Evolutionary conservation across 2,888 invertebrate genomes (phyloP), one percentile per base, ranked within the genome.

Genomic region (Petrolisthes manimaculis): DNA sequence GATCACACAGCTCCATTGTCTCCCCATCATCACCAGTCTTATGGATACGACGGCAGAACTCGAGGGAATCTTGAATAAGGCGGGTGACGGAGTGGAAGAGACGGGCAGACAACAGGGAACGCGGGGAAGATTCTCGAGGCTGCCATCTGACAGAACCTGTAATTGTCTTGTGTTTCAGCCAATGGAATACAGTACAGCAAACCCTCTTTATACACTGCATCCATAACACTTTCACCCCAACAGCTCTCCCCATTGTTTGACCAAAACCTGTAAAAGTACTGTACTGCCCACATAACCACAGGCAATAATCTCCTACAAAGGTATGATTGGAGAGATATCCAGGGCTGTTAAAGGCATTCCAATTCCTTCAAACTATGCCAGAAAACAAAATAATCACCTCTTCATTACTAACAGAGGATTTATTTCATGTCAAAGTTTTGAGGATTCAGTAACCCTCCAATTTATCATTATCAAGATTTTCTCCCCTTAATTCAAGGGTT

Each of bases 111-210:
- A 84, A 55, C 18, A 88, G 54, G 8, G 84, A 74, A 24, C 77
- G 79, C 14, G 81, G 81, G 54, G 74, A 82, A 14, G 81, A 80
- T 24, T 88, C 84, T 74, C 82, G 75, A 14, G 88, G 84, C 14
- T 84, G 61, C 88, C 88, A 88, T 69, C 53, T 85, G 5, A 80
- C 84, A 9, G 55, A 37, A 67, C 88, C 88, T 88, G 54, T 1
- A 84, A 51, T 21, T 8, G 53, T 12, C 12, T 77, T 18, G n/a
- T 18, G 67, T n/a, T n/a, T 67, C 3, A 12, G 12, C 1, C 12
- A 18, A 18, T 67, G 77, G 1, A 3, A 21, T 21, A 77, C 21
- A 77, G 67, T 67, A 67, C 67, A 12, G n/a, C n/a, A 67, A 67
- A 37, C 37, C 37, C 37, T 37, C 37, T 37, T 37, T 37, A 37